Evolutionary conservation across 2,113 vertebrate genomes (phyloP), one percentile per base, ranked within the genome.

Genomic region (Clarias batrachus): DNA sequence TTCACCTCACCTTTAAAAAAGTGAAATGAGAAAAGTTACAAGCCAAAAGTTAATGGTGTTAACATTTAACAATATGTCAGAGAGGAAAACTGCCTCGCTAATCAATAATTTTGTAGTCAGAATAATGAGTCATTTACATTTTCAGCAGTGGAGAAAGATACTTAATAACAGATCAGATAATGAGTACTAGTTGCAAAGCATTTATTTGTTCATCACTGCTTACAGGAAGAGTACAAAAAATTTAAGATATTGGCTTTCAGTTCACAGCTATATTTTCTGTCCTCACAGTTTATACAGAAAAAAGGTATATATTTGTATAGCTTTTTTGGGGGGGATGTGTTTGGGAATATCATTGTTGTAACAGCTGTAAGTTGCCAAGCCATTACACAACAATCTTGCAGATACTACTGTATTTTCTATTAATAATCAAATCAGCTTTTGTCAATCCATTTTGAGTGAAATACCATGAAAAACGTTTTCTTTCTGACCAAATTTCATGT

Each of bases 41-140:
- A 81, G 27, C 11, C 23, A 16, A 48, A 25, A n/a, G 54, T 52
- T 9, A 83, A 81, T 56, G 37, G 65, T 60, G 70, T 76, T 30
- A 52, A 23, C 41, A 37, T 57, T 33, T 56, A 81, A 48, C 81
- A 7, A 77, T 56, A 37, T 71, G 27, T 21, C 41, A 70, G 57
- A 74, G 56, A 37, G 85, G 41, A 83, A 27, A 54, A 54, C 73
- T 65, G 84, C 73, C 63, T 89, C 74, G 65, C 16, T 33, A 54
- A 79, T 66, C 27, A 83, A 60, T 30, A 41, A 21, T 59, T 83
- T 87, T 82, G 83, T 76, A 86, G 57, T 84, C 83, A 83, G 74
- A 83, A 77, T 27, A 87, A 84, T 84, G 81, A 86, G 52, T 62
- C 17, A 87, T 81, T 85, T 78, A 63, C 25, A 68, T 77, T 68